Evolutionary conservation across 2,888 invertebrate species (phyloP), one percentile per base, ranked within the genome.

Genomic region (Bugulina stolonifera): DNA sequence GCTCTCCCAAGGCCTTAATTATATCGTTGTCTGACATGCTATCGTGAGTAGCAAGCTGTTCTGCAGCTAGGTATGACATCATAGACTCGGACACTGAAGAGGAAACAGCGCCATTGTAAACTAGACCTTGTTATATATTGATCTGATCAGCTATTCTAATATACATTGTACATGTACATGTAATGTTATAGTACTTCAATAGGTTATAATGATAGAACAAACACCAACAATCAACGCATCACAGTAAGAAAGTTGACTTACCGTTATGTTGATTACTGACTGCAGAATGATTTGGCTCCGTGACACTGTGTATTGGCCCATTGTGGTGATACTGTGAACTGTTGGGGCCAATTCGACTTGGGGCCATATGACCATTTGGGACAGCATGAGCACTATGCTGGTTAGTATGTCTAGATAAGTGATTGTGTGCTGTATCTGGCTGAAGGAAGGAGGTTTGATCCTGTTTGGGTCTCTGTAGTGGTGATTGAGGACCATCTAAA

Each of bases 391-490:
- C n/a, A 18, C 27, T 32, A 64, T 32, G 32, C n/a, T 64, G 64
- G 27, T 34, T 27, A 32, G 64, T 64, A 5, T 43, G 18, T 43
- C 18, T 43, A 5, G 18, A 10, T 18, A 43, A 5, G 18, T 43
- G 43, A 43, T 5, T 43, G 5, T 43, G 43, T 5, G 10, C 43
- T 5, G 43, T 43, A 10, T 43, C 32, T 5, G 27, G 18, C 3
- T 64, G 64, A 32, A 64, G 29, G 32, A 64, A 64, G 5, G 64
- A 64, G 3, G 22, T 27, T 32, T 64, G 64, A n/a, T 64, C 32
- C 64, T 64, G 64, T 32, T 64, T 64, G 64, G 64, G 64, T 3
- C 64, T 27, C 32, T 64, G 64, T n/a, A 64, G 34, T 14, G 27
- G 27, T 5, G 64, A 64, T n/a, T 32, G 64, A 32, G 25, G 3